Evolutionary conservation across 2,888 invertebrate species (phyloP), one percentile per base, ranked within the genome.

Genomic region (Coecobrya sp.): DNA sequence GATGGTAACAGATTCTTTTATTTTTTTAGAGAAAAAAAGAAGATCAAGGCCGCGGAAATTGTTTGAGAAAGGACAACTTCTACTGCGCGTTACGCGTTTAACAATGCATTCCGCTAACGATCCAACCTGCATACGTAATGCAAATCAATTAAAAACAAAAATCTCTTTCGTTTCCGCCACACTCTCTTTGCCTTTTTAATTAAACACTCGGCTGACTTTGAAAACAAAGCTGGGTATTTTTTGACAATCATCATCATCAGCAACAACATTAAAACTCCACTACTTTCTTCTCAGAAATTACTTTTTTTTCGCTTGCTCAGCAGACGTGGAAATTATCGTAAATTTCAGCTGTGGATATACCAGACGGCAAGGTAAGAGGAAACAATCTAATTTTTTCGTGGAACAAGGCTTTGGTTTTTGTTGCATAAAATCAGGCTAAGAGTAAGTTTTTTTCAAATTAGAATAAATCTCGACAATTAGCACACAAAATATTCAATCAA

Each of bases 41-140:
- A 70, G 36, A 70, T 70, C 70, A 70, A 70, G 70, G 70, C 36
- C 70, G n/a, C 5, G 70, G 4, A 36, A 36, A 70, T 30, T 70
- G n/a, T 36, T 70, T 36, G 1, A 19, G 19, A 65, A 27, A 27
- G 4, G n/a, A 27, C 16, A 25, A 25, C 65, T 25, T 27, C 22
- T 22, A 22, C 25, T 65, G 7, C 3, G 11, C 11, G 7, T 7
- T 49, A 10, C 13, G 49, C 13, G 49, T 11, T 49, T 49, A 49
- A 49, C 27, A 36, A 8, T 36, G 70, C 36, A 36, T 70, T 36
- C 49, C 13, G 49, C 10, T 49, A 13, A 49, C 49, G 49, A 49
- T 13, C 13, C 49, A 49, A 49, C 49, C 49, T 49, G 49, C 49
- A 49, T 70, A 36, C n/a, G 13, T 70, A 70, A 70, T 36, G 36